phyloP scores from a whole-genome alignment of 2,797 vertebrate species.

The Sebastes matsubarae region DNA sequence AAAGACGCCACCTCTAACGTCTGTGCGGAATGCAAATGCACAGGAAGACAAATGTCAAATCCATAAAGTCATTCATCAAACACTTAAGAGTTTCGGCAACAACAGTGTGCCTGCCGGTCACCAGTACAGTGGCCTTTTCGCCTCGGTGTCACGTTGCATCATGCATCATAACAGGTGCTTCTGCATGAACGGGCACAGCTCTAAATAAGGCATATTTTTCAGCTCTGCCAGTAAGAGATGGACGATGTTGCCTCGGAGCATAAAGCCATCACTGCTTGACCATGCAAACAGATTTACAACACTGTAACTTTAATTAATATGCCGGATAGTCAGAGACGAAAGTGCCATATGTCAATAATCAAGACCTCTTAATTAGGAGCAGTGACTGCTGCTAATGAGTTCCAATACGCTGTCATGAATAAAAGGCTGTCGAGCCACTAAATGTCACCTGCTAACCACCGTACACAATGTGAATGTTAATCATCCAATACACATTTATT shows the following conservation, averaged over 20 bases:
- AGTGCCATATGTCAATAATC: constrained; percentile 78
- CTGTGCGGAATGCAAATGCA: constrained; percentile 63
- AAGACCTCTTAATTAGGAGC: constrained; percentile 78
- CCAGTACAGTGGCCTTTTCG: constrained; percentile 60
- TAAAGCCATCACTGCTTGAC: constrained; percentile 33
- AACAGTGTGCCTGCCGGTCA: constrained; percentile 45
- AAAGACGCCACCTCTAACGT: constrained; percentile 21
- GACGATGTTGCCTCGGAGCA: constrained; percentile 38
- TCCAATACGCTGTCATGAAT: constrained; percentile 56
- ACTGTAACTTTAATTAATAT: constrained; percentile 66
- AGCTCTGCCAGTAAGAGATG: constrained; percentile 24
- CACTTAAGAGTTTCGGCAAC: constrained; percentile 52
- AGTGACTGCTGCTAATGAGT: constrained; percentile 73
- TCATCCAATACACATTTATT: constrained; percentile 7
- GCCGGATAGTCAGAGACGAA: constrained; percentile 66
- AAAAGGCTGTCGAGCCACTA: constrained; percentile 53
- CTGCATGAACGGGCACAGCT: constrained; percentile 24
- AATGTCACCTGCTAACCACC: constrained; percentile 64
- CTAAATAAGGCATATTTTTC: constrained; percentile 27
- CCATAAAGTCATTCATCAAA: constrained; percentile 73
- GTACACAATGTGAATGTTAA: constrained; percentile 47
- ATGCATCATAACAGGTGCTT: constrained; percentile 51
- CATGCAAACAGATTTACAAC: constrained; percentile 61
- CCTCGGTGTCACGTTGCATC: constrained; percentile 46
- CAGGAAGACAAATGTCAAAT: constrained; percentile 76